A percentile compares a stretch with the other conserved stretches of the same genome.
phyloP scores from a whole-genome alignment of 2,888 invertebrate species.

The Lymantria monacha region DNA sequence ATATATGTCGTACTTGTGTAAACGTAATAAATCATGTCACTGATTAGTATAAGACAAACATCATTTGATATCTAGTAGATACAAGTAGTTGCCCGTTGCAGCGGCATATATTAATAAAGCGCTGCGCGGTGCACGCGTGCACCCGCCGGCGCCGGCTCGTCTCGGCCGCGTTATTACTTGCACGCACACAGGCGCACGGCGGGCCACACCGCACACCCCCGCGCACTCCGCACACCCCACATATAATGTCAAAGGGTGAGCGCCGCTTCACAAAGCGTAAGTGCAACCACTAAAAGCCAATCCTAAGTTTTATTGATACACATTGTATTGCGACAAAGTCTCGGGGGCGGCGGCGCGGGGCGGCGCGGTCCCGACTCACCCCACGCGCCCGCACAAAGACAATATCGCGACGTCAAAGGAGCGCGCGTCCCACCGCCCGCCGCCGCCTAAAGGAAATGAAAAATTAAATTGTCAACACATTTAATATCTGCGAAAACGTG shows the following conservation, averaged over 20 bases:
- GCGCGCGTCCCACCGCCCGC: constrained; percentile 57
- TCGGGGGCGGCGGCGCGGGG: constrained; percentile 63
- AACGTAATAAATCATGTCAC: too few species aligned
- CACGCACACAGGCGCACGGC: constrained; percentile 33
- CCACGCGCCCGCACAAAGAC: constrained; percentile 80
- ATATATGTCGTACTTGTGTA: too few species aligned
- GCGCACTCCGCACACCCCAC: constrained; percentile 50
- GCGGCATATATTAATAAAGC: constrained; percentile 52
- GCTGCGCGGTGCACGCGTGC: constrained; percentile 25
- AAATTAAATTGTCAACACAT: constrained; percentile 83
- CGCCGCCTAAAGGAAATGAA: constrained; percentile 80
- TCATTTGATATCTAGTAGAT: too few species aligned
- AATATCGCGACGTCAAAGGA: constrained; percentile 83
- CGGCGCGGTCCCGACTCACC: constrained; percentile 58
- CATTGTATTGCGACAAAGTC: constrained; percentile 83
- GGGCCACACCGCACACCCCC: constrained; percentile 25
- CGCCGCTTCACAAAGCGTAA: constrained; percentile 82
- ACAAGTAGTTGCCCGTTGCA: too few species aligned
- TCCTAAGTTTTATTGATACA: constrained; percentile 83
- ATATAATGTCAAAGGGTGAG: constrained; percentile 82
- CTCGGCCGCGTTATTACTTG: constrained; percentile 61
- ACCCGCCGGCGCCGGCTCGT: constrained; percentile 58
- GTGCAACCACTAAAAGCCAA: constrained; percentile 83
- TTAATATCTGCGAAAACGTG: constrained; percentile 83
- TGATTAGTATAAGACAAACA: too few species aligned